Base-by-base conservation (phyloP, 2,113 vertebrate species). In the Acrocephalus kingi region DNA sequence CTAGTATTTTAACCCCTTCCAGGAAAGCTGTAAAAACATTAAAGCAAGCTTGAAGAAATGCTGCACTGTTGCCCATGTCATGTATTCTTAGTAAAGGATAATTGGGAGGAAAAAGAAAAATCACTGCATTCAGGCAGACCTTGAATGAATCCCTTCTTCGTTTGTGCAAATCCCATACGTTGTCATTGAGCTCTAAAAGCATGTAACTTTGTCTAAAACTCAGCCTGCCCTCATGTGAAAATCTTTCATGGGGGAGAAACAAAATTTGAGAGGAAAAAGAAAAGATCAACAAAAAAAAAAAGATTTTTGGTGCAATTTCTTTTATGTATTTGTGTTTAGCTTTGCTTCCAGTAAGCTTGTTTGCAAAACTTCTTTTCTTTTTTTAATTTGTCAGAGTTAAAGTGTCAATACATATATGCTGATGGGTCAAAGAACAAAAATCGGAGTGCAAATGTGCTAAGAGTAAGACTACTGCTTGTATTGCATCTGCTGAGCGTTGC, bases 221-320 rank as follows among this genome's bases (percentile, higher is more conserved):
- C 33, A 54, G 1, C 17, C 13, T 58, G 20, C 58, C 41, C 13
- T 52, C 49, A 22, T 6, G 10, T n/a, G 37, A 22, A 66, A 89
- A 13, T 13, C 5, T 28, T 31, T 62, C 49, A 18, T 33, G 33
- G 3, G 4, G 64, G 20, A 45, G 13, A n/a, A 71, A 39, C 3
- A 35, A 35, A 35, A 2, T 46, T 48, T 11, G 6, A 1, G 3
- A 3, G 9, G 14, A 7, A 3, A 13, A 48, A 35, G 10, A 5
- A 63, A 83, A 43, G 33, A 30, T 25, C 46, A 66, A 23, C 4
- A 48, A 58, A 31, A 14, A n/a, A 14, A n/a, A 35, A 35, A 35
- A 9, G 37, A 39, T 39, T 39, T 39, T 39, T 39, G 37, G 37
- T 66, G 24, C 10, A 2, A 7, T 37, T 71, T 66, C 7, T 74